Base-by-base conservation (phyloP, 2,888 invertebrate species). In the Elaeidobius kamerunicus region DNA sequence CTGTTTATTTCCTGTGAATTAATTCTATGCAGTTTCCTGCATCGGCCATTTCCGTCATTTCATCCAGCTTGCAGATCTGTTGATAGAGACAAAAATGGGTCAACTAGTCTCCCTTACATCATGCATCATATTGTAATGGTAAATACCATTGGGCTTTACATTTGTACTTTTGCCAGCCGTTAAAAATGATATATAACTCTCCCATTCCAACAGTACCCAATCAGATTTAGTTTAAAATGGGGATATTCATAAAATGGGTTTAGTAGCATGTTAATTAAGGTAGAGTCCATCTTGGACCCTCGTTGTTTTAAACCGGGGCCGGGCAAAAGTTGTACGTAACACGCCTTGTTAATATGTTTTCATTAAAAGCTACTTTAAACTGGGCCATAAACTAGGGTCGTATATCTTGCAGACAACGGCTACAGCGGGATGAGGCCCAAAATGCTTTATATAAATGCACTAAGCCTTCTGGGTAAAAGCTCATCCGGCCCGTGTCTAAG, bases 301-400 rank as follows among this genome's bases (percentile, higher is more conserved):
- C 39, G 40, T 39, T 39, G 40, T 39, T 39, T 47, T 23, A 47
- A 40, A 30, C 43, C 32, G 35, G 28, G 36, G 9, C 28, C 27
- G 36, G 7, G 17, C 43, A 16, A 40, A 40, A 52, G 45, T 52
- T 40, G 45, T 30, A 45, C 40, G n/a, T n/a, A n/a, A 16, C 45
- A 41, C 27, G 30, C 52, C 52, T 42, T 52, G 47, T 52, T 52
- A 52, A 53, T 53, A 53, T 48, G 53, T 53, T 53, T 53, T 53
- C 48, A 53, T 53, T 53, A 53, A 53, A 53, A 48, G 20, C 44
- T 48, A 44, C 48, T 48, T 53, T 53, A 53, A 48, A 53, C 53
- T 39, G 35, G 48, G 42, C 35, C 42, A 42, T 46, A 52, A 47
- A 52, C 47, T 47, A 46, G 30, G 38, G 35, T 40, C 30, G 34